phyloP scores from a whole-genome alignment of 1,140 invertebrate species.

The Macrotrachela quadricornifera region DNA sequence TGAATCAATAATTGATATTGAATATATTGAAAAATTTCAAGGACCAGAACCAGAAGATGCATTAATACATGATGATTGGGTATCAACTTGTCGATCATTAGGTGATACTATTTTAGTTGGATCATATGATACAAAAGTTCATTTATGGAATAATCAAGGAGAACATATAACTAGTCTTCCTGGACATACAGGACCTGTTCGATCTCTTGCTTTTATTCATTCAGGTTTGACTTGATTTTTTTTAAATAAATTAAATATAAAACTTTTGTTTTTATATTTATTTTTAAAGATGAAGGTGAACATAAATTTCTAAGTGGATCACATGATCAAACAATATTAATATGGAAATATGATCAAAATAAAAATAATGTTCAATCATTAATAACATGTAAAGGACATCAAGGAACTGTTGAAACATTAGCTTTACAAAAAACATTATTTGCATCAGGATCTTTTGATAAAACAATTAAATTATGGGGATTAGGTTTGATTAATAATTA shows the following conservation, averaged over 20 bases:
- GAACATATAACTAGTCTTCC: constrained; percentile 57
- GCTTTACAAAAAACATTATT: constrained; percentile 9
- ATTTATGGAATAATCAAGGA: constrained; percentile 64
- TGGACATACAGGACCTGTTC: constrained; percentile 61
- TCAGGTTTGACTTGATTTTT: constrained; percentile 29
- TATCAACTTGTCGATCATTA: constrained; percentile 51
- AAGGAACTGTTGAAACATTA: constrained; percentile 50
- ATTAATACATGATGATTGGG: constrained; percentile 83
- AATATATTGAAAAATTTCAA: constrained; percentile 66
- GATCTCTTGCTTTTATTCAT: constrained; percentile 63
- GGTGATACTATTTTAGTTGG: constrained; percentile 61
- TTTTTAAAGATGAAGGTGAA: constrained; percentile 37
- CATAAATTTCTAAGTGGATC: constrained; percentile 43
- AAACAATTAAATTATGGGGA: constrained; percentile 38
- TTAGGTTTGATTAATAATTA: constrained; percentile 11
- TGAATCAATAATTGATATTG: constrained; percentile 49
- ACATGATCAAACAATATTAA: constrained; percentile 68
- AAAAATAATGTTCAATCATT: constrained; percentile 55
- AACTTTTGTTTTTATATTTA: constrained; percentile 40
- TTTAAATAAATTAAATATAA: constrained; percentile 40
- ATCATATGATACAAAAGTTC: constrained; percentile 78
- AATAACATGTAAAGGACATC: constrained; percentile 61
- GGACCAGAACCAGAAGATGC: constrained; percentile 70
- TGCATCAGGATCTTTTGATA: constrained; percentile 61
- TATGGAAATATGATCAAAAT: constrained; percentile 47